Evolutionary conservation across 1,140 invertebrate genomes (phyloP), one percentile per base, ranked within the genome.

Genomic region (Drosophila truncata): DNA sequence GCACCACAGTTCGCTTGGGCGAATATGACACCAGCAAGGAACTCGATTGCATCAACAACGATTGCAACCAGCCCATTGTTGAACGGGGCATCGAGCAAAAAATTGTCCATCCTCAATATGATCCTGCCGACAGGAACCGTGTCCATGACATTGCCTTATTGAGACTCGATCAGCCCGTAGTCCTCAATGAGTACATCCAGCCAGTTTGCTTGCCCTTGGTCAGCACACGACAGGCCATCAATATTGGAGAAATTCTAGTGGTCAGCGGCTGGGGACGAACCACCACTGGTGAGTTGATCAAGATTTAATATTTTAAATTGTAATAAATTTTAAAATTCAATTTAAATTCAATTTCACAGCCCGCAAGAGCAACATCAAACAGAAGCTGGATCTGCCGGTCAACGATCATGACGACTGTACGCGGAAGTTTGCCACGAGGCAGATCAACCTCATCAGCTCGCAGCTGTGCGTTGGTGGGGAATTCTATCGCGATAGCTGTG

Each of bases 111-210:
- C 91, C 93, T 2, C 37, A 91, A 9, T 94, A 93, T 52, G 71
- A 85, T 67, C 44, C 77, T 0, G 35, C 37, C 8, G 82, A 67
- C 35, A 61, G 23, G 11, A 35, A 91, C 59, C 74, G 80, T 39
- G 57, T 80, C 55, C 63, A 97, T 90, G 97, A 98, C 80, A 96
- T 98, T 55, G 97, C 97, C 0, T 78, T 98, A 20, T 86, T 98
- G 37, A 93, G 96, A 16, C 94, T 98, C 1, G 96, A 96, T 78
- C 72, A 65, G 71, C 95, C 96, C n/a, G 95, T 98, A 1, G 94
- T 94, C 0, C 94, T 97, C 5, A 95, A 95, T 4, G 95, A 95
- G 37, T 94, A 94, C 20, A 96, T 97, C 37, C 94, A 95, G 62
- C 97, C 97, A 0, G 95, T 97, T 35, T 98, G 97, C 82, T 92